phyloP scores from a whole-genome alignment of 2,113 vertebrate genomes.

The Cettia cetti region DNA sequence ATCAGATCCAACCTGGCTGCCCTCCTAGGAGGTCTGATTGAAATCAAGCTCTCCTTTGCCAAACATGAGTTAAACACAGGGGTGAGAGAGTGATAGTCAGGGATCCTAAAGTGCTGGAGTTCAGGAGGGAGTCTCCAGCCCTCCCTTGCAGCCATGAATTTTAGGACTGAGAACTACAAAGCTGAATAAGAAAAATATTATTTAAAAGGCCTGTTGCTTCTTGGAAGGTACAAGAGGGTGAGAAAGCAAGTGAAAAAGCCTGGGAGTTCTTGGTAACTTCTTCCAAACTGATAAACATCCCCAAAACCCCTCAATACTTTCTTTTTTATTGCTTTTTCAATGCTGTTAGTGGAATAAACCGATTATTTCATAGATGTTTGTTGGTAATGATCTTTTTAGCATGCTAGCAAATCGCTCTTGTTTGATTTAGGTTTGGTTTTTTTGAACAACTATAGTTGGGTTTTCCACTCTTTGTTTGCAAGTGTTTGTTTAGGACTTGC shows the following conservation, averaged over 20 bases:
- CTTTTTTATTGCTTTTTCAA: background rate
- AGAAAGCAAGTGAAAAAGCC: background rate
- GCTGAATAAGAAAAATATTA: background rate
- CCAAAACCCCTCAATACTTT: background rate
- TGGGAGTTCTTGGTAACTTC: background rate
- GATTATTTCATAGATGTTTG: background rate
- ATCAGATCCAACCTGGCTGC: slow-evolving; percentile 25
- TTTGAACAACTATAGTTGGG: background rate
- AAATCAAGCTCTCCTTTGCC: slow-evolving; percentile 17
- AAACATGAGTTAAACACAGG: background rate
- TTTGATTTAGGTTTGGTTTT: background rate
- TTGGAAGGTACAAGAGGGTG: background rate
- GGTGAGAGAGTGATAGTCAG: background rate
- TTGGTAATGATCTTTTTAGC: background rate
- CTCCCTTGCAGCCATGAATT: background rate
- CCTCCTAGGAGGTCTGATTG: slow-evolving; percentile 27
- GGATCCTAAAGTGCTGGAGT: background rate
- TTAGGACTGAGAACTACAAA: background rate
- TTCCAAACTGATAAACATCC: background rate
- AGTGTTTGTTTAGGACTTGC: background rate
- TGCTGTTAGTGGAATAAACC: background rate
- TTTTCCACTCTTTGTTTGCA: slow-evolving; percentile 25
- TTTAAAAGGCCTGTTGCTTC: background rate
- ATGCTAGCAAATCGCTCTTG: background rate
- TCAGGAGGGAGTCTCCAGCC: background rate